Evolutionary conservation across 2,113 vertebrate genomes (phyloP).

Genomic region (Capricornis sumatraensis): DNA sequence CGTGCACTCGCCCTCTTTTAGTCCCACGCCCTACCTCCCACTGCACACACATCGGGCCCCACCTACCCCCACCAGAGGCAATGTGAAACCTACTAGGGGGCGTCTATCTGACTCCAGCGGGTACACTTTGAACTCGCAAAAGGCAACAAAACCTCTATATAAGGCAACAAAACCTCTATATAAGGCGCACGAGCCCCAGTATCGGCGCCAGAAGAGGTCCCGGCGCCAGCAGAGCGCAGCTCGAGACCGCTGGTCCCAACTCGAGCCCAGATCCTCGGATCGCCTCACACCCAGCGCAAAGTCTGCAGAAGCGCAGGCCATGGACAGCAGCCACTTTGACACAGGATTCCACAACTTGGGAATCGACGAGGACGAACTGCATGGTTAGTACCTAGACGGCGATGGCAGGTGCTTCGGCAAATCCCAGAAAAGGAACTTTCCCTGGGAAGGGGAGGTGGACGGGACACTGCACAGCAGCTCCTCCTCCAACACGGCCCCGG

Average conservation of each 20-base stretch:
- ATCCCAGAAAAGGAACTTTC: not conserved
- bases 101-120: not conserved
- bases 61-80: not conserved
- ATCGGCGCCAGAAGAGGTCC: not conserved
- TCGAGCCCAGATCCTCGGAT: rapidly evolving
- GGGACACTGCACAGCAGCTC: not conserved
- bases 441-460: not conserved
- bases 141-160: not conserved
- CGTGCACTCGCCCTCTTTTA: not conserved
- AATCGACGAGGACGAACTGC: rapidly evolving
- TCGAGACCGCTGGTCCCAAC: rapidly evolving
- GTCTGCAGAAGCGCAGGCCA: not conserved
- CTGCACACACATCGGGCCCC: too few species aligned
- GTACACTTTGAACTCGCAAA: not conserved
- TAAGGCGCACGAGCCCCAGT: not conserved
- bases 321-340: not conserved
- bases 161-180: not conserved
- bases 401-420: not conserved
- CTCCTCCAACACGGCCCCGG: not conserved
- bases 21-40: rapidly evolving
- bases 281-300: rapidly evolving
- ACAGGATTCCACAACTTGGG: not conserved
- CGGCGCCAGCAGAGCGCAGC: rapidly evolving
- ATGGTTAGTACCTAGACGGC: not conserved
- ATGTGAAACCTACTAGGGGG: not conserved